Percentiles rank a stretch among this genome's conserved stretches.
phyloP scores from a whole-genome alignment of 2,888 invertebrate genomes.

The Cetonia aurata region DNA sequence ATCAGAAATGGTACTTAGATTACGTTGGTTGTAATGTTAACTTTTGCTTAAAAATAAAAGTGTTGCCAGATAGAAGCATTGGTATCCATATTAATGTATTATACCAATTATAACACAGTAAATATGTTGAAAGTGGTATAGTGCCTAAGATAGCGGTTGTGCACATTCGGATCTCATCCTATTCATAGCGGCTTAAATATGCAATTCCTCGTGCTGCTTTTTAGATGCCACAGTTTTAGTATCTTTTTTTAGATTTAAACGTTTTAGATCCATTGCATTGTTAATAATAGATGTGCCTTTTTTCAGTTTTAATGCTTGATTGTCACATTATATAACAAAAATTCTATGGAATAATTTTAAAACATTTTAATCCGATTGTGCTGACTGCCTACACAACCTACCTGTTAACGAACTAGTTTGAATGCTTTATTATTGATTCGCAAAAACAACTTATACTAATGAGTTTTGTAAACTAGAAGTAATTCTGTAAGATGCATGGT shows the following conservation, averaged over 20 bases:
- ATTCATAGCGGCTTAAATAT: constrained; percentile 24
- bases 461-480: constrained; percentile 22
- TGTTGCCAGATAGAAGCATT: constrained; percentile 35
- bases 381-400: constrained; percentile 35
- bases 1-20: constrained; percentile 50
- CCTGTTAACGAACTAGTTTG: constrained; percentile 41
- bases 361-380: constrained; percentile 36
- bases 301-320: constrained; percentile 13
- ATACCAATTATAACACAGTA: constrained; percentile 47
- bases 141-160: constrained; percentile 57
- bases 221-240: constrained; percentile 18
- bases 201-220: constrained; percentile 17
- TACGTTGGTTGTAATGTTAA: constrained; percentile 54
- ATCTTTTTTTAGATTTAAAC: constrained; percentile 3
- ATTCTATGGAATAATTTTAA: constrained; percentile 13
- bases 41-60: constrained; percentile 48
- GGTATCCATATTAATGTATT: constrained; percentile 42
- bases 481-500: constrained; percentile 6
- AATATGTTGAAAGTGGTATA: constrained; percentile 58
- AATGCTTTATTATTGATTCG: constrained; percentile 22
- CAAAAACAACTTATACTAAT: constrained; percentile 23
- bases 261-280: constrained; percentile 1
- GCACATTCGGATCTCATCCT: constrained; percentile 38
- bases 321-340: constrained; percentile 4
- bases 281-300: constrained; percentile 13